Evolutionary conservation across 1,140 invertebrate genomes (phyloP), one percentile per base, ranked within the genome.

Genomic region (Meteorus sp.): DNA sequence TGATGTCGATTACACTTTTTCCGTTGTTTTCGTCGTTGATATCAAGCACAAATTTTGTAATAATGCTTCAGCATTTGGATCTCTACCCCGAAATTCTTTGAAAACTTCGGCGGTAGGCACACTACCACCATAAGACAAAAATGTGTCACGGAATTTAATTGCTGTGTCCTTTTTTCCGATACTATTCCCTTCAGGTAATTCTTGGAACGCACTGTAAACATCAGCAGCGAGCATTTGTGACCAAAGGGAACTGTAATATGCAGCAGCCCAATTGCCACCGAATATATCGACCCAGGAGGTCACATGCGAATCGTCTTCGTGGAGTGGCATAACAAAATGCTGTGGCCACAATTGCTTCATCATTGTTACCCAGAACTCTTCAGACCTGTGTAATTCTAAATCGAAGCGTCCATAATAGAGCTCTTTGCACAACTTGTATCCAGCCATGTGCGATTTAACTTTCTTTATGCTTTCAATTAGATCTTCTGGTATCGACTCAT

Each of bases 221-320:
- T 98, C 95, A 1, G 94, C 93, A 1, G 94, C 94, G 29, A 96
- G 83, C 85, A 98, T 89, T 79, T 86, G 83, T 2, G 91, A 89
- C 90, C 92, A 94, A 3, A 91, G 62, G 66, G 86, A 80, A 45
- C 74, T 67, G 62, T 89, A 93, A 74, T 91, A 90, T 1, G 89
- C 88, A 5, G 88, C 89, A 1, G 80, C 85, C 85, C 85, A 90
- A 63, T 89, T 84, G 56, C 86, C 88, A 15, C 82, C 82, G 63
- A 92, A 84, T 41, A 92, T 87, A 56, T 85, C 87, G 45, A 83
- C 83, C 70, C 95, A 90, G 0, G 89, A 89, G 63, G 91, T 92
- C 0, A 90, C 86, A 71, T 93, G 89, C 11, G 85, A 85, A 69
- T 96, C 89, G 39, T 86, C 84, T 71, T 90, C 88, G 55, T 93